Evolutionary conservation across 2,888 invertebrate genomes (phyloP).

Genomic region (Lasiommata megera): DNA sequence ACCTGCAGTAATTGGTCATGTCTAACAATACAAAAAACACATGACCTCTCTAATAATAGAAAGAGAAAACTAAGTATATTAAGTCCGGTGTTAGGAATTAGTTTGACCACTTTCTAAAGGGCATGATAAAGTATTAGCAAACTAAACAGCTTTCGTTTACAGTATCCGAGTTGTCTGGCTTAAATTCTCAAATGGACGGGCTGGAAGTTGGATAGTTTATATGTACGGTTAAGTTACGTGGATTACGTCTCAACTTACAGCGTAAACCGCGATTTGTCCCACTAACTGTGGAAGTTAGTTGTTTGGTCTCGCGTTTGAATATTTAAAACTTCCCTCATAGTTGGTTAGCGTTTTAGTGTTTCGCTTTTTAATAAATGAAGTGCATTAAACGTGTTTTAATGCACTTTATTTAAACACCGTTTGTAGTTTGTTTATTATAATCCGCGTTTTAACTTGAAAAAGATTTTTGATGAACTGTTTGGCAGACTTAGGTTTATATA

Average conservation of each 20-base stretch:
- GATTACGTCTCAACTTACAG: constrained; percentile 26
- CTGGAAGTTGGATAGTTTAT: constrained; percentile 28
- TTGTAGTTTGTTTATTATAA: too few relatives aligned
- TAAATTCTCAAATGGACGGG: constrained; percentile 22
- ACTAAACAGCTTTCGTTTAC: constrained; percentile 19
- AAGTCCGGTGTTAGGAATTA: background rate
- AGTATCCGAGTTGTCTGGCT: constrained; percentile 21
- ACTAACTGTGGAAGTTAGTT: constrained; percentile 11
- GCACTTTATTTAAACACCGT: too few relatives aligned
- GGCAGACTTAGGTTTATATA: too few relatives aligned
- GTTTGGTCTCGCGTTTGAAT: constrained; percentile 8
- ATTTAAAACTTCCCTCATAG: constrained; percentile 8
- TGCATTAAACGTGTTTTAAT: too few relatives aligned
- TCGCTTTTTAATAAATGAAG: background rate
- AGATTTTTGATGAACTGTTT: too few relatives aligned
- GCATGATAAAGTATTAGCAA: background rate
- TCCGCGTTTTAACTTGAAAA: too few relatives aligned
- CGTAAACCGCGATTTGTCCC: constrained; percentile 23
- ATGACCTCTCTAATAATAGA: too few relatives aligned
- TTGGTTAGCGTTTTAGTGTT: background rate
- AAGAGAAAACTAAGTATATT: background rate
- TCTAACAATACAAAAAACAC: too few relatives aligned
- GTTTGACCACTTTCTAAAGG: background rate
- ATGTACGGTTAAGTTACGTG: constrained; percentile 22
- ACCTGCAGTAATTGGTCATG: too few relatives aligned